Conservation (phyloP, 2,888 invertebrate genomes). For the Monopis laevigella region DNA sequence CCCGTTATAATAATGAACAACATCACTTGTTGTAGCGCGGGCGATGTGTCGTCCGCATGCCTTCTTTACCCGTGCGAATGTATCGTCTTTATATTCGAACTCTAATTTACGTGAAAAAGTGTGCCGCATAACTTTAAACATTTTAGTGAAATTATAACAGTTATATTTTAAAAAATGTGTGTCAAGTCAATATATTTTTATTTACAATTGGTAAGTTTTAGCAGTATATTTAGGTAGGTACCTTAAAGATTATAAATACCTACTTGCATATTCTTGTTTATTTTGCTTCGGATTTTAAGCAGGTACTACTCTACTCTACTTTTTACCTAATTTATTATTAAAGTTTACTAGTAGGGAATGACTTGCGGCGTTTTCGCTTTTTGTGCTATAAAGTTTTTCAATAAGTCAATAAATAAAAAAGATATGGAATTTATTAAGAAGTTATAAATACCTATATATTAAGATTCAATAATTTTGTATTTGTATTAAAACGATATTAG, state of each 20-base stretch:
- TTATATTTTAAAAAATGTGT: constrained; percentile 45
- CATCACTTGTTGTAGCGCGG: constrained; percentile 54
- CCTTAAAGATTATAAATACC: background rate
- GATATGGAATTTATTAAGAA: too few relatives aligned
- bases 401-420: too few relatives aligned
- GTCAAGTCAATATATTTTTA: constrained; percentile 37
- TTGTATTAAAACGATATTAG: too few relatives aligned
- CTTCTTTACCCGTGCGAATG: constrained; percentile 58
- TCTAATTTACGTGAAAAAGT: constrained; percentile 47
- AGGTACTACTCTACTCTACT: too few relatives aligned
- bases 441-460: too few relatives aligned
- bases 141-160: constrained; percentile 30
- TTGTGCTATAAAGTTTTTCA: too few relatives aligned
- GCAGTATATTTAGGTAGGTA: background rate
- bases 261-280: too few relatives aligned
- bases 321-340: too few relatives aligned
- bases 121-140: constrained; percentile 30
- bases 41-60: constrained; percentile 61
- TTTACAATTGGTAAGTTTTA: constrained; percentile 48
- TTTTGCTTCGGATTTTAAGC: too few relatives aligned
- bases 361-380: too few relatives aligned
- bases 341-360: too few relatives aligned
- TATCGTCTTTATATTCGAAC: constrained; percentile 49
- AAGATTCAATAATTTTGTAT: too few relatives aligned
- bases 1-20: constrained; percentile 65